A percentile compares a stretch with the other conserved stretches of the same genome.
Conservation (phyloP, 2,113 vertebrate species). For the Australoheros scitulus region DNA sequence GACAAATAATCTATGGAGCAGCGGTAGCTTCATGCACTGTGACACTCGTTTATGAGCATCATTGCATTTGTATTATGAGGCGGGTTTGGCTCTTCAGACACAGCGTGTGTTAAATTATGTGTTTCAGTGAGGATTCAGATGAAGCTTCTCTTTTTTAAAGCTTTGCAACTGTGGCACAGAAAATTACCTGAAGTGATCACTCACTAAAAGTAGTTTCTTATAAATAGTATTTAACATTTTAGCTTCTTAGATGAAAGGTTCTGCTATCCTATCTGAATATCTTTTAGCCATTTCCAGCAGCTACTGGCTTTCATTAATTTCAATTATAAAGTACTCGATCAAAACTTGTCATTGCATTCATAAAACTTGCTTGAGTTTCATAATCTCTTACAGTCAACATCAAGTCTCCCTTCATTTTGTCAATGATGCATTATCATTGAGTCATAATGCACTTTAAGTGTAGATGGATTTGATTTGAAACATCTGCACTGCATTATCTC, state of each 20-base stretch:
- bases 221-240: not conserved
- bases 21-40: not conserved
- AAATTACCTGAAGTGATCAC: not conserved
- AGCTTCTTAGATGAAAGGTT: not conserved
- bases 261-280: not conserved
- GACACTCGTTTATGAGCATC: not conserved
- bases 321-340: not conserved
- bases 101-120: not conserved
- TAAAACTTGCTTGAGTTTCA: slow-evolving; percentile 1
- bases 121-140: not conserved
- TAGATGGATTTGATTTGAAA: slow-evolving; percentile 51
- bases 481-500: slow-evolving; percentile 59
- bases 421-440: slow-evolving; percentile 39
- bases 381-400: slow-evolving; percentile 28
- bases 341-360: not conserved
- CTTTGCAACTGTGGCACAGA: not conserved
- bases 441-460: slow-evolving; percentile 42
- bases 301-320: slow-evolving; percentile 1
- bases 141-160: not conserved
- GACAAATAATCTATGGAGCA: not conserved
- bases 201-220: not conserved
- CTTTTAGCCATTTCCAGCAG: not conserved
- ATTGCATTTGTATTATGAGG: not conserved
- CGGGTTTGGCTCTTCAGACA: not conserved
- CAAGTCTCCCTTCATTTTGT: slow-evolving; percentile 31